Conservation (phyloP, 2,888 invertebrate species). For the Athalia circularis region DNA sequence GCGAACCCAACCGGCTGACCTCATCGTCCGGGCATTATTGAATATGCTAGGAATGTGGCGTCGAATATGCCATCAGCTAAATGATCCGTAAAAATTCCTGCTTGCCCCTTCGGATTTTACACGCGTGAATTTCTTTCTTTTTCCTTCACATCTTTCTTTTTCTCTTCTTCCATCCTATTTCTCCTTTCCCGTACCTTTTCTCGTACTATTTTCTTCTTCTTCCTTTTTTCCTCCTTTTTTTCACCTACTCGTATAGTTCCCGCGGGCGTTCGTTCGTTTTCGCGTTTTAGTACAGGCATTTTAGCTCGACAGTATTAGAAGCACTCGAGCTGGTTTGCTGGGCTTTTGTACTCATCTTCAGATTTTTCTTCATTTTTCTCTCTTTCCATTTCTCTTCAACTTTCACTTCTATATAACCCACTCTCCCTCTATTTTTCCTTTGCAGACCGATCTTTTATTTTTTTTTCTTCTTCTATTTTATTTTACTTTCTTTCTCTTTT, state of each 20-base stretch:
- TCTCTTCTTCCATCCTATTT: too few relatives aligned
- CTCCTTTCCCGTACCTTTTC: slow-evolving; percentile 27
- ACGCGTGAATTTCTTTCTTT: slow-evolving; percentile 46
- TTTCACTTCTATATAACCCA: slow-evolving; percentile 45
- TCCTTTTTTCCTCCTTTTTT: slow-evolving; percentile 46
- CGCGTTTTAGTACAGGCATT: slow-evolving; percentile 40
- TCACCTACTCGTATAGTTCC: slow-evolving; percentile 1
- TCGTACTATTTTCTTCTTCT: slow-evolving; percentile 48
- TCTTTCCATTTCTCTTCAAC: slow-evolving; percentile 13
- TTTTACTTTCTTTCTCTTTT: background rate
- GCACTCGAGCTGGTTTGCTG: slow-evolving; percentile 32
- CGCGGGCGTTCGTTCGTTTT: background rate
- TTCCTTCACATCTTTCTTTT: background rate
- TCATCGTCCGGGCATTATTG: slow-evolving; percentile 58
- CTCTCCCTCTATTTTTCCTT: background rate
- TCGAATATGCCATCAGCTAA: slow-evolving; percentile 67
- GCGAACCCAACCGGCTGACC: slow-evolving; percentile 11
- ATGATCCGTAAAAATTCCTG: slow-evolving; percentile 68
- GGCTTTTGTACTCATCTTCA: background rate
- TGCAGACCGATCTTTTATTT: background rate
- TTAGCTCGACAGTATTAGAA: slow-evolving; percentile 20
- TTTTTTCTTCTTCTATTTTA: background rate
- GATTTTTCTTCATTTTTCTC: background rate
- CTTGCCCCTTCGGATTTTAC: slow-evolving; percentile 60
- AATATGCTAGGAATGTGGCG: slow-evolving; percentile 62